A percentile compares a stretch with the other conserved stretches of the same genome.
Evolutionary conservation across 2,113 vertebrate species (phyloP).

Genomic region (Philantomba maxwellii): DNA sequence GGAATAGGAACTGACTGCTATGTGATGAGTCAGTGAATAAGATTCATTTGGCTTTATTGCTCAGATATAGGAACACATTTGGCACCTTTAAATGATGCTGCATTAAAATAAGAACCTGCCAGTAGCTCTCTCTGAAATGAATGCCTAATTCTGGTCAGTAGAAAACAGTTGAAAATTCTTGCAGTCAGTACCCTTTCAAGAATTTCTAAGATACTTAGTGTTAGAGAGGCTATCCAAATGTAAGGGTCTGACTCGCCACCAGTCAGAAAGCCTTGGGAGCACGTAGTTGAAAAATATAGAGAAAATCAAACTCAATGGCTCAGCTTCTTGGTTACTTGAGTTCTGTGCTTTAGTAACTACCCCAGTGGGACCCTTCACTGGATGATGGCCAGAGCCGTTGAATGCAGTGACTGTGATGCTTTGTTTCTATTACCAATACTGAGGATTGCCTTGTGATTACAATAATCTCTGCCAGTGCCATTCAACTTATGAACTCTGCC

Average conservation of each 20-base stretch:
- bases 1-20: not conserved
- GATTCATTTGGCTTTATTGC: not conserved
- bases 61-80: not conserved
- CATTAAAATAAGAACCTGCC: not conserved
- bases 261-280: not conserved
- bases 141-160: not conserved
- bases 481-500: slow-evolving; percentile 1
- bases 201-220: not conserved
- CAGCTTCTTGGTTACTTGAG: not conserved
- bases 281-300: not conserved
- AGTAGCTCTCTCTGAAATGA: not conserved
- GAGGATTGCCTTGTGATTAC: not conserved
- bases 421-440: not conserved
- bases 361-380: not conserved
- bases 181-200: not conserved
- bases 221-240: not conserved
- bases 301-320: not conserved
- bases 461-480: not conserved
- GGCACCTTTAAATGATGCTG: not conserved
- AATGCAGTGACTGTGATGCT: not conserved
- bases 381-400: not conserved
- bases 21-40: not conserved
- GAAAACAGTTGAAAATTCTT: not conserved
- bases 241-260: not conserved
- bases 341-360: not conserved